These are phyloP conservation scores for Osmoderma eremita DNA, from an alignment of 2,888 invertebrate genomes.

Conservation along the genomic window DNA sequence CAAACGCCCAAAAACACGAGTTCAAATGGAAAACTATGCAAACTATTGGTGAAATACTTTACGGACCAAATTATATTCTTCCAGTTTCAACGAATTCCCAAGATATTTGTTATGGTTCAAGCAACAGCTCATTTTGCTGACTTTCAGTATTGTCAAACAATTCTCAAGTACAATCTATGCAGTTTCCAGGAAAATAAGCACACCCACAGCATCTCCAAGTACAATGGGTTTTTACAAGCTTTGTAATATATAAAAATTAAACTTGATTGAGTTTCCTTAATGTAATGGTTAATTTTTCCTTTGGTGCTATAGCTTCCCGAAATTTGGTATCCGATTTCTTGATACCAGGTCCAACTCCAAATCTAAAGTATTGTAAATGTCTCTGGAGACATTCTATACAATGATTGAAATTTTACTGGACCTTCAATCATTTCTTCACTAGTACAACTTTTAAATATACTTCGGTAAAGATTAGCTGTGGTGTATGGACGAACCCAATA, in stretches of 20 bases:
- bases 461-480: background rate
- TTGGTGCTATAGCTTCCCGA: background rate
- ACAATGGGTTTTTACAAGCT: slow-evolving; percentile 6
- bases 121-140: too few species aligned
- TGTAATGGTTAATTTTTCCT: background rate
- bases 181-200: slow-evolving; percentile 9
- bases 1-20: slow-evolving; percentile 35
- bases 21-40: slow-evolving; percentile 40
- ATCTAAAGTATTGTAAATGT: too few species aligned
- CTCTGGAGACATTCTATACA: too few species aligned
- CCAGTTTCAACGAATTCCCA: too few species aligned
- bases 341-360: background rate
- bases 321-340: background rate
- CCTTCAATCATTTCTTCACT: too few species aligned
- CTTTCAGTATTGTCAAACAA: slow-evolving; percentile 12
- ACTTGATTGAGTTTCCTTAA: slow-evolving; percentile 4
- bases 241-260: slow-evolving; percentile 4
- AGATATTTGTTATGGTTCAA: too few species aligned
- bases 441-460: too few species aligned
- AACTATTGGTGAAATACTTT: slow-evolving; percentile 33
- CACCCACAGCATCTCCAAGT: slow-evolving; percentile 4
- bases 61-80: slow-evolving; percentile 10
- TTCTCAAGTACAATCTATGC: slow-evolving; percentile 17
- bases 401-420: too few species aligned
- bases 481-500: background rate